A percentile compares a stretch with the other conserved stretches of the same genome.
These are phyloP conservation scores for Paragorgia papillata DNA, from an alignment of 92 coral and sea anemone species.

Conservation along the genomic window DNA sequence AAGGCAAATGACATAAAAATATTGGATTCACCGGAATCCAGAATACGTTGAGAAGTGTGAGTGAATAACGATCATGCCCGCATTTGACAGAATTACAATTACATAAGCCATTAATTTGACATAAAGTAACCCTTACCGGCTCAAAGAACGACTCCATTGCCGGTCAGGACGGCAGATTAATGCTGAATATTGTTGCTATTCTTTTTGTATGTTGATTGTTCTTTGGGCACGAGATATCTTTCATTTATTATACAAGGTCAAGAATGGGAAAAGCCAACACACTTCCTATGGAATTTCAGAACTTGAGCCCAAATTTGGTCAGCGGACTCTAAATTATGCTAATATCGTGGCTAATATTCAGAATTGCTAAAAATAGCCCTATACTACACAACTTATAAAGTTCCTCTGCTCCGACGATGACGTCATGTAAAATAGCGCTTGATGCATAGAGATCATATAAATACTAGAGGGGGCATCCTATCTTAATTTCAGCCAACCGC, in stretches of 20 bases:
- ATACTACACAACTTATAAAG: too few relatives aligned
- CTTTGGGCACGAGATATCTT: neutral
- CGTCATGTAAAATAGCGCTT: too few relatives aligned
- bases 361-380: too few relatives aligned
- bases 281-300: neutral
- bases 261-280: neutral
- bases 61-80: neutral
- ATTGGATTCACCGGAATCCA: neutral
- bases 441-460: too few relatives aligned
- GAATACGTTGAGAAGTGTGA: neutral
- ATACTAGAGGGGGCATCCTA: too few relatives aligned
- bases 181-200: too few relatives aligned
- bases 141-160: slow-evolving; percentile 44
- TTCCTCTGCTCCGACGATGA: too few relatives aligned
- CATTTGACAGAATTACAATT: neutral
- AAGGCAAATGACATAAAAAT: neutral
- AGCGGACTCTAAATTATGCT: too few relatives aligned
- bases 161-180: neutral
- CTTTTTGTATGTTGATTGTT: too few relatives aligned
- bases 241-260: neutral
- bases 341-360: too few relatives aligned
- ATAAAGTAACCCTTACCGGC: slow-evolving; percentile 6
- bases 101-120: neutral
- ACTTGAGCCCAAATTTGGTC: neutral
- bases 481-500: too few relatives aligned